Evolutionary conservation across 2,888 invertebrate species (phyloP).

Genomic region (Drosophila parthenogenetica): DNA sequence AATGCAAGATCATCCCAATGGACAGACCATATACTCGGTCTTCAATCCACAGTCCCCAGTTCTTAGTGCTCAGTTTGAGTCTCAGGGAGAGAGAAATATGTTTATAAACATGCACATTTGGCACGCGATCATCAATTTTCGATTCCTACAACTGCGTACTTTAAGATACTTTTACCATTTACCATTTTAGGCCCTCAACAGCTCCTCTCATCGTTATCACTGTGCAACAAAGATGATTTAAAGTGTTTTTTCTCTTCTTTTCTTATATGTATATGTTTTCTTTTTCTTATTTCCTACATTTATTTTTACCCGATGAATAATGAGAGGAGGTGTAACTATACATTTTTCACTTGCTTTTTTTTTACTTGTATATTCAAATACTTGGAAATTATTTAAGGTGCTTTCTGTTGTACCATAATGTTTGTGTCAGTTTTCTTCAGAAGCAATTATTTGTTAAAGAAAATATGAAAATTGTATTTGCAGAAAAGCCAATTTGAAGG

Average conservation of each 20-base stretch:
- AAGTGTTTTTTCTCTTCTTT: conserved; percentile 26
- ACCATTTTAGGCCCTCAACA: conserved; percentile 56
- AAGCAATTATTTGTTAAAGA: background rate
- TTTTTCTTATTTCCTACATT: conserved; percentile 19
- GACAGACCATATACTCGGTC: conserved; percentile 44
- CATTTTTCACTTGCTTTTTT: conserved; percentile 38
- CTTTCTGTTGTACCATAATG: background rate
- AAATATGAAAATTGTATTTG: background rate
- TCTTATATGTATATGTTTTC: background rate
- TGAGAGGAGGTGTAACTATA: conserved; percentile 38
- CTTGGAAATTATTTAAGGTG: background rate
- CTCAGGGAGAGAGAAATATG: conserved; percentile 64
- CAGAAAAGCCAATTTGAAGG: background rate
- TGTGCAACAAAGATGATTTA: conserved; percentile 47
- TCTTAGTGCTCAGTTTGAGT: background rate
- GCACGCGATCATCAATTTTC: conserved; percentile 80
- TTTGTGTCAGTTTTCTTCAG: background rate
- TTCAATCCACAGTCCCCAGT: conserved; percentile 7
- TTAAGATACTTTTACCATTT: conserved; percentile 70
- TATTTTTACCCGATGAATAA: conserved; percentile 39
- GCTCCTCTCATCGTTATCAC: conserved; percentile 59
- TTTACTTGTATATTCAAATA: conserved; percentile 8
- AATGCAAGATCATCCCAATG: conserved; percentile 78
- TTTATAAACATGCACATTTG: conserved; percentile 81
- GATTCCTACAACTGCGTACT: conserved; percentile 69